Evolutionary conservation across 2,797 vertebrate species (phyloP), one percentile per base, ranked within the genome.

Genomic region (Simalia tracyae): DNA sequence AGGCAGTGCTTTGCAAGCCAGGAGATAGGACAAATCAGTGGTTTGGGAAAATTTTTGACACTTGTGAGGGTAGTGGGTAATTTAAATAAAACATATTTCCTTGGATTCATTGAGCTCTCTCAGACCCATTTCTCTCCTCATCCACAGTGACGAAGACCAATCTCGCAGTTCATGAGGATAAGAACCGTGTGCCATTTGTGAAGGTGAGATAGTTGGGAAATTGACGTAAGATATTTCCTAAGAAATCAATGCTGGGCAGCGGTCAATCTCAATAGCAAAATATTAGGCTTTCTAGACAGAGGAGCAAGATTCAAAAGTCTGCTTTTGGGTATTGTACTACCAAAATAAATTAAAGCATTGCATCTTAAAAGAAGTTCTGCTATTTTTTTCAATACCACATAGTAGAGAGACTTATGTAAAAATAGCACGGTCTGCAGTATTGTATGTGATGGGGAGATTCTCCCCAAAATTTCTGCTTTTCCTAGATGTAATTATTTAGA

Each of bases 101-200:
- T 46, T 90, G 59, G 46, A 87, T 22, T 31, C 22, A 31, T 11
- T 54, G 28, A 24, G 9, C 4, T 64, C 22, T 2, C 5, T 56
- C 24, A 11, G 60, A 10, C 84, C 4, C 54, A 59, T 63, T 86
- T n/a, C 26, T 61, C 36, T 87, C 11, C 24, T 81, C 0, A 0
- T 56, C 28, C 15, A 84, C 93, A 99, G 99, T 99, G 97, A 98
- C 98, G 91, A 99, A 99, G 97, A 99, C 98, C 92, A 99, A 99
- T 95, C 97, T 99, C 89, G 98, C 98, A 1, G 99, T 99, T 93
- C 99, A 99, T 0, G 99, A 99, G 97, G 99, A 99, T 97, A 99
- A 98, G 98, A 97, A 99, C 97, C 98, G 98, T 17, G 98, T 99
- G n/a, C 99, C 99, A 15, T 99, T 98, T 59, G 99, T 99, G 93